These are phyloP conservation scores for Gymnocypris eckloni DNA, from an alignment of 2,797 vertebrate genomes.

Conservation along the genomic window DNA sequence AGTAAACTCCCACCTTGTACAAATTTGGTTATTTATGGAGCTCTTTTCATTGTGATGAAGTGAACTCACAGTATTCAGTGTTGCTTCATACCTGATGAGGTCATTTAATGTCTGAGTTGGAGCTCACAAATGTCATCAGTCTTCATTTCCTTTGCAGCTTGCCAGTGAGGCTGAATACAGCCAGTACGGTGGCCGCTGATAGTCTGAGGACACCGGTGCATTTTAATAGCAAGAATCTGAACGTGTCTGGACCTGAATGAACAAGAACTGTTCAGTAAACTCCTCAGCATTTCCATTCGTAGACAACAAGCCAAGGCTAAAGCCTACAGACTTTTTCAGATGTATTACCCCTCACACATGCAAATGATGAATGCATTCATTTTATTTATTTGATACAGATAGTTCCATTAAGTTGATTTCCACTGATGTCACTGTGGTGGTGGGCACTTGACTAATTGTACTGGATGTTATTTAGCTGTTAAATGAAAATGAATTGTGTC, in stretches of 20 bases:
- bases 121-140: background rate
- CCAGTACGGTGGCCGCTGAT: constrained; percentile 62
- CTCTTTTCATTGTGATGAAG: background rate
- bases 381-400: constrained; percentile 32
- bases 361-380: background rate
- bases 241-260: constrained; percentile 23
- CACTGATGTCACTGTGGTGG: background rate
- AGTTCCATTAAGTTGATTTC: background rate
- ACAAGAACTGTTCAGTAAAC: background rate
- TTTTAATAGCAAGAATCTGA: background rate
- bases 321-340: background rate
- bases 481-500: background rate
- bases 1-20: background rate
- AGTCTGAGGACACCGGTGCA: constrained; percentile 34
- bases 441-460: background rate
- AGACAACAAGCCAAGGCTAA: background rate
- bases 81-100: background rate
- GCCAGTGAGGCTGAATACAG: constrained; percentile 68
- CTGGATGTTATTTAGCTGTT: background rate
- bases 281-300: background rate
- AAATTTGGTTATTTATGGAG: background rate
- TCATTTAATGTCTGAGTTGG: background rate
- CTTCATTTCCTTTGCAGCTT: constrained; percentile 65
- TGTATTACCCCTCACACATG: background rate
- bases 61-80: background rate